Percentiles rank a stretch among this genome's conserved stretches.
Evolutionary conservation across 2,113 vertebrate genomes (phyloP).

Genomic region (Zootoca vivipara): DNA sequence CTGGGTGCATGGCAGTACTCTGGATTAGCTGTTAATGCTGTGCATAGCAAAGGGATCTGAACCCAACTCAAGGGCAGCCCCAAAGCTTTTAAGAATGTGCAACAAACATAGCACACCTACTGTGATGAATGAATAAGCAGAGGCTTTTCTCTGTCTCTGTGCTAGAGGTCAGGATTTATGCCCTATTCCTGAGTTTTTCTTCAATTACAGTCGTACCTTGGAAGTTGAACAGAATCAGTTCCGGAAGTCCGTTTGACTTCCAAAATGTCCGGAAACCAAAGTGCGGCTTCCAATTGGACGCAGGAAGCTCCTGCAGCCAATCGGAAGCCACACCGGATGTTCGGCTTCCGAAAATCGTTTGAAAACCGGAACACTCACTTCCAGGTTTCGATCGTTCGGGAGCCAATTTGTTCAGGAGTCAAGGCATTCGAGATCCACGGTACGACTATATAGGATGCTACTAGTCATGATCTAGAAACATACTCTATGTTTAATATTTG

Average conservation of each 20-base stretch:
- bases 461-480: not conserved
- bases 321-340: no score
- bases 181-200: not conserved
- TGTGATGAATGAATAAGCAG: not conserved
- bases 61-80: slow-evolving; percentile 23
- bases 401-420: no score
- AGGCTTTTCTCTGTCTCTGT: not conserved
- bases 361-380: no score
- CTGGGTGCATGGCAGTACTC: slow-evolving; percentile 47
- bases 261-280: no score
- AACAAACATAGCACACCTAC: not conserved
- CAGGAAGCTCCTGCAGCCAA: no score
- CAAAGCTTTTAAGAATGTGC: slow-evolving; percentile 29
- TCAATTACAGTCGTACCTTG: not conserved
- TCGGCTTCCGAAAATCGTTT: no score
- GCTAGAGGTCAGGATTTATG: not conserved
- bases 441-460: not conserved
- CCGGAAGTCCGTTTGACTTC: no score
- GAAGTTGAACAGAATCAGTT: no score
- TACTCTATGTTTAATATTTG: not conserved
- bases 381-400: no score
- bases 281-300: no score
- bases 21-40: slow-evolving; percentile 55
- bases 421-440: no score
- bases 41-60: slow-evolving; percentile 48